phyloP scores from a whole-genome alignment of 2,113 vertebrate genomes.

The Anarhynchus alexandrinus region DNA sequence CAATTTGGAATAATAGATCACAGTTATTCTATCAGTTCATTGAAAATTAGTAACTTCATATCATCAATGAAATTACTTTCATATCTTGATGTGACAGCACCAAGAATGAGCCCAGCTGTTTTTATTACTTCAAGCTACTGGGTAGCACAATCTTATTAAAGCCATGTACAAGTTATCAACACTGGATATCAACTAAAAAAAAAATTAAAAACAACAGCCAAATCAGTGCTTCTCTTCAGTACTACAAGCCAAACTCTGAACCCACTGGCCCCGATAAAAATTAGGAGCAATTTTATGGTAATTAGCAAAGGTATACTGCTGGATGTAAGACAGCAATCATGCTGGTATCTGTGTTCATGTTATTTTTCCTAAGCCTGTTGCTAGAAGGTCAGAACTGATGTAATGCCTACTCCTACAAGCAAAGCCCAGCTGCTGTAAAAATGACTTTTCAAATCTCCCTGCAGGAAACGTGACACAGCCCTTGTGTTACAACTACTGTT shows the following conservation, averaged over 20 bases:
- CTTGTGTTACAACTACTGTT: not conserved
- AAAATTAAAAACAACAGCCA: not conserved
- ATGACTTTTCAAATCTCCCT: slow-evolving; percentile 23
- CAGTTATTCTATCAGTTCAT: not conserved
- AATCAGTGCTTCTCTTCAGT: not conserved
- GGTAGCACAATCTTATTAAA: not conserved
- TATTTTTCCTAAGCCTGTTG: slow-evolving; percentile 20
- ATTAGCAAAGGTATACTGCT: not conserved
- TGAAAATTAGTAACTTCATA: not conserved
- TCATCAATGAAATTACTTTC: not conserved
- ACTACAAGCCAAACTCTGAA: not conserved
- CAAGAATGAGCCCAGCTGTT: not conserved
- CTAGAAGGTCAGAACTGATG: slow-evolving; percentile 45
- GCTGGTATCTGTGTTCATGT: not conserved
- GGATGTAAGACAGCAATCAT: not conserved
- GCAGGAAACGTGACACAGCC: slow-evolving; percentile 11
- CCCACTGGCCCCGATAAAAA: not conserved
- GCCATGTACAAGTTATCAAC: not conserved
- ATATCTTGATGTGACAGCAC: slow-evolving; percentile 3
- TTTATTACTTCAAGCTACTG: slow-evolving; percentile 1
- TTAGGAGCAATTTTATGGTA: not conserved
- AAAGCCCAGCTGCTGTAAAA: slow-evolving; percentile 26
- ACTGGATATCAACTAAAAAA: not conserved
- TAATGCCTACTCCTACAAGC: slow-evolving; percentile 22
- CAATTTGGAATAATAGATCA: not conserved